These are phyloP conservation scores for Anaspis maculata DNA, from an alignment of 2,888 invertebrate species.

Conservation along the genomic window DNA sequence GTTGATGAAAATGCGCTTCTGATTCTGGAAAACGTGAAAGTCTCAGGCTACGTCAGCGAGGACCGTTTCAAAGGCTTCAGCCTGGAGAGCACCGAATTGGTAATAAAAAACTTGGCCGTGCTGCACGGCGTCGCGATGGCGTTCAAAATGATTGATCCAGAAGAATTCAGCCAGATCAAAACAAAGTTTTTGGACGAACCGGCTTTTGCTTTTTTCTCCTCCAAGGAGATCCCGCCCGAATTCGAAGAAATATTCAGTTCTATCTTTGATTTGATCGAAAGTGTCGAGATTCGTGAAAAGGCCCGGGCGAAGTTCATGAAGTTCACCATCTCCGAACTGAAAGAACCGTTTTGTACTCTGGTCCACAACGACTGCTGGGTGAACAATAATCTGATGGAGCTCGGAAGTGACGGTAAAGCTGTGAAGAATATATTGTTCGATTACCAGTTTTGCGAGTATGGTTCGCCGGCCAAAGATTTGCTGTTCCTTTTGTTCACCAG, in stretches of 20 bases:
- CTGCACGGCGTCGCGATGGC: constrained; percentile 48
- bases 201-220: too few species aligned
- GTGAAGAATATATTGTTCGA: constrained; percentile 20
- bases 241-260: too few species aligned
- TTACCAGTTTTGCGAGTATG: constrained; percentile 12
- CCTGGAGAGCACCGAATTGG: constrained; percentile 38
- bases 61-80: constrained; percentile 43
- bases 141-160: constrained; percentile 38
- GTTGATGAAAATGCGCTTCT: constrained; percentile 47
- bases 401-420: too few species aligned
- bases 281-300: too few species aligned
- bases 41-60: constrained; percentile 39
- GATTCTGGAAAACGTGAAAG: constrained; percentile 46
- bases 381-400: constrained; percentile 51
- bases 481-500: constrained; percentile 26
- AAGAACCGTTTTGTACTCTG: constrained; percentile 47
- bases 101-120: constrained; percentile 42
- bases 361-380: constrained; percentile 51
- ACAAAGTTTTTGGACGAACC: too few species aligned
- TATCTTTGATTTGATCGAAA: too few species aligned
- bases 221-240: too few species aligned
- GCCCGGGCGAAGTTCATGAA: too few species aligned
- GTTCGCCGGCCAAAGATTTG: constrained; percentile 20
- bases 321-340: too few species aligned
- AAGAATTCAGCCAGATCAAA: constrained; percentile 34